Base-by-base conservation (phyloP, 92 coral and sea anemone genomes). In the Paragorgia papillata region DNA sequence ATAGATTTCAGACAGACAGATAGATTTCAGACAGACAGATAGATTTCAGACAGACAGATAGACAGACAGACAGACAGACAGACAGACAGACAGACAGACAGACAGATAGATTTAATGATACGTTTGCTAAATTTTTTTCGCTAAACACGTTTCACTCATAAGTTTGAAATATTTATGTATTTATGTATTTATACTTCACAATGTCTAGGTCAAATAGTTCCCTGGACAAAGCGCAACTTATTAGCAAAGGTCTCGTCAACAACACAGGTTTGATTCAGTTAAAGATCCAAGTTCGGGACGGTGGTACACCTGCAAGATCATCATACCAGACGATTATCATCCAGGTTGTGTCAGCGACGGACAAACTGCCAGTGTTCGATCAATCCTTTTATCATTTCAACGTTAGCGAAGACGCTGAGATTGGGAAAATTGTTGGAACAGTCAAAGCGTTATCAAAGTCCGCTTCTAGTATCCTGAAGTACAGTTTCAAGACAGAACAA, bases 361-460 rank as follows among this genome's bases (percentile, higher is more conserved):
- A 93, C 74, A 89, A 83, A 79, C 88, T 86, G 63, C 97, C 97
- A 9, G 85, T 86, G 2, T 93, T 93, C 69, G 87, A 88, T 78
- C 84, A 90, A 51, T 88, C 96, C 17, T 85, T 95, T 2, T 92
- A 92, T 57, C 67, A 68, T n/a, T 95, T 92, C 1, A 74, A 88
- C 51, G 61, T 85, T 22, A 84, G 79, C 15, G 96, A 92, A 62
- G 88, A 85, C 58, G 81, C 84, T 30, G 80, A 90, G 0, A 70
- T 88, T 9, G 97, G 97, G 1, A 80, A 88, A 22, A 57, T 80
- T 9, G 90, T 92, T 33, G 79, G 89, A n/a, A 63, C 20, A 48
- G 86, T 91, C 10, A 4, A 5, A 25, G 92, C 91, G n/a, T 57
- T 71, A 31, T 68, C 89, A 67, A 83, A 87, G 48, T 88, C 96